These are phyloP conservation scores for Agonopterix subpropinquella DNA, from an alignment of 2,888 invertebrate species.

Conservation along the genomic window DNA sequence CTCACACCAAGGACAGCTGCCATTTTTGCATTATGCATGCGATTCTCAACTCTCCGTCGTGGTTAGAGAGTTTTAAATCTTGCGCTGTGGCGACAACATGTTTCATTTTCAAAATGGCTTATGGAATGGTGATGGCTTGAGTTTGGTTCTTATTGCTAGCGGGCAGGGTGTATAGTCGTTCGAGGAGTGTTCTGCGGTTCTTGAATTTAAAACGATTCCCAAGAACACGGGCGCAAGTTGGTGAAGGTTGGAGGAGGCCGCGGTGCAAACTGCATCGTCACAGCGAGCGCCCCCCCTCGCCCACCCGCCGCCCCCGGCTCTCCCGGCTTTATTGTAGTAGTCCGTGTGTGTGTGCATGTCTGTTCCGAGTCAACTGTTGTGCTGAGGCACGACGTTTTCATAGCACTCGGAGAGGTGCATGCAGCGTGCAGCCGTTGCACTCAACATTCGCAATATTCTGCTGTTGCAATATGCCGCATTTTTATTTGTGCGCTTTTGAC, in stretches of 20 bases:
- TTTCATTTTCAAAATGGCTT: constrained; percentile 58
- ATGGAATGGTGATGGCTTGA: constrained; percentile 39
- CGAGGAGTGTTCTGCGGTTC: constrained; percentile 60
- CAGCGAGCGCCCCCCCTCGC: constrained; percentile 38
- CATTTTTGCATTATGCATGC: constrained; percentile 51
- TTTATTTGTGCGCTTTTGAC: constrained; percentile 31
- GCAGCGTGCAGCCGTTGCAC: constrained; percentile 43
- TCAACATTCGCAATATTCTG: constrained; percentile 51
- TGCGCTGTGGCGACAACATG: constrained; percentile 29
- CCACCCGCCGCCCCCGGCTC: constrained; percentile 31
- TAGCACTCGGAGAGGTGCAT: constrained; percentile 42
- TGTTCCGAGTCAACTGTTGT: constrained; percentile 65
- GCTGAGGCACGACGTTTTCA: constrained; percentile 62
- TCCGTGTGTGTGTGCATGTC: constrained; percentile 45
- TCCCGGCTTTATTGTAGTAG: constrained; percentile 55
- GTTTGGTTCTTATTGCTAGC: constrained; percentile 40
- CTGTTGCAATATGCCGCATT: constrained; percentile 35
- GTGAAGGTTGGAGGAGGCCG: constrained; percentile 73
- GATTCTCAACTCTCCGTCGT: constrained; percentile 50
- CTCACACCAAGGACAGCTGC: constrained; percentile 66
- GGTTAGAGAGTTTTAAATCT: constrained; percentile 50
- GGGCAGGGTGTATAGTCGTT: constrained; percentile 43
- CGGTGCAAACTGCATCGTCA: constrained; percentile 74
- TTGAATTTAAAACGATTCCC: constrained; percentile 75
- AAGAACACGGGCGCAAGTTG: constrained; percentile 73